phyloP scores from a whole-genome alignment of 2,113 vertebrate species.

The Fulica atra region DNA sequence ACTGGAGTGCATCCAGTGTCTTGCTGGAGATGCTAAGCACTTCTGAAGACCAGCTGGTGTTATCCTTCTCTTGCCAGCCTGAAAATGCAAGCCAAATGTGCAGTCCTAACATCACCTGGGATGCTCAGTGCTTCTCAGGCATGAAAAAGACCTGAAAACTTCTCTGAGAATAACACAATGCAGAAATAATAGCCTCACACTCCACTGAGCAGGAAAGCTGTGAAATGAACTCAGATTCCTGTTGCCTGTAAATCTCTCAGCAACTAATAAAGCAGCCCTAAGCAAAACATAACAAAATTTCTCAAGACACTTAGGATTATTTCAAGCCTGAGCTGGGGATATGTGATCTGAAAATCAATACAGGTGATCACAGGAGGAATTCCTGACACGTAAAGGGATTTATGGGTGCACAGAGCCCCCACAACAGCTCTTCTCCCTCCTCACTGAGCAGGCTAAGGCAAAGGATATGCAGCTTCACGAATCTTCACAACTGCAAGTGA shows the following conservation, averaged over 20 bases:
- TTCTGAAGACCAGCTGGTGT: constrained; percentile 24
- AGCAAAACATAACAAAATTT: not conserved
- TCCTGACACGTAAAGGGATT: not conserved
- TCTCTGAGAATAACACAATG: not conserved
- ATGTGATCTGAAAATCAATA: not conserved
- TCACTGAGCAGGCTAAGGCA: not conserved
- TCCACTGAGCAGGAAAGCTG: not conserved
- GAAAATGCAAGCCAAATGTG: constrained; percentile 8
- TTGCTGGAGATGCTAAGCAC: constrained; percentile 34
- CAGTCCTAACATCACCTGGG: not conserved
- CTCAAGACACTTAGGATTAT: not conserved
- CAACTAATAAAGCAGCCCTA: not conserved
- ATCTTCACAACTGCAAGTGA: not conserved
- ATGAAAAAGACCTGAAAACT: not conserved
- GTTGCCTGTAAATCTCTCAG: not conserved
- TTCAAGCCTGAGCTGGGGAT: not conserved
- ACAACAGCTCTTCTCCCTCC: not conserved
- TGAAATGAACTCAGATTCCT: not conserved
- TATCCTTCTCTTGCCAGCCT: not conserved
- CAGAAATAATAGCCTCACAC: not conserved
- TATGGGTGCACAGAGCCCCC: not conserved
- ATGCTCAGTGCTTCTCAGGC: not conserved
- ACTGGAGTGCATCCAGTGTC: constrained; percentile 4
- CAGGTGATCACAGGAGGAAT: not conserved
- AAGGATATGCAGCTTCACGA: not conserved